Base-by-base conservation (phyloP, 2,797 vertebrate genomes). In the Lophotriccus pileatus region DNA sequence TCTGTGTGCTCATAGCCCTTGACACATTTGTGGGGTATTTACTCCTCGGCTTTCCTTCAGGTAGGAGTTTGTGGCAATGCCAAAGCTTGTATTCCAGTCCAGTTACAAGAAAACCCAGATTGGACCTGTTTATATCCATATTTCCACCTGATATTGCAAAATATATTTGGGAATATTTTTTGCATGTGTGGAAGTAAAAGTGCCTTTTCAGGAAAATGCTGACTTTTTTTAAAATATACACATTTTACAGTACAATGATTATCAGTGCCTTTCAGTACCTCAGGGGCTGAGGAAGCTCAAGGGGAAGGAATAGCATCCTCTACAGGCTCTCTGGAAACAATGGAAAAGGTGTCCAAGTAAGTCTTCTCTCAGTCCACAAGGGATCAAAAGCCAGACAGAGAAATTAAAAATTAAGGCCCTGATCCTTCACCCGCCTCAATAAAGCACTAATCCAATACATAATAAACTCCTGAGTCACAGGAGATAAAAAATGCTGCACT, bases 301-400 rank as follows among this genome's bases (percentile, higher is more conserved):
- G 8, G 27, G 24, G 7, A 14, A 89, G 24, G 13, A n/a, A 66
- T 18, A 6, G 4, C 13, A 53, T 32, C 14, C 24, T 46, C 24
- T 67, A 15, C 20, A 37, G 21, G 9, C 1, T 53, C 13, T 44
- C 30, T 78, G 50, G 16, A 67, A 16, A n/a, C 52, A 70, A 59
- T 15, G 19, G n/a, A 43, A 91, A 84, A 52, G 25, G 19, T 62
- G 46, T 41, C 37, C 7, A 39, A 68, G 21, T 46, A 69, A 52
- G 47, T n/a, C 27, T 9, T 85, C 28, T 52, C 95, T 87, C 68
- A 76, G 76, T 52, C 14, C 41, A 77, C 28, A 58, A 77, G 50
- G 22, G 66, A 91, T 74, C 63, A 75, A 82, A 94, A 43, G 21
- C 30, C 34, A 93, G 89, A 67, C 55, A 18, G 37, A 92, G 36